These are phyloP conservation scores for Digitonthophagus gazella DNA, from an alignment of 2,888 invertebrate species.

Conservation along the genomic window DNA sequence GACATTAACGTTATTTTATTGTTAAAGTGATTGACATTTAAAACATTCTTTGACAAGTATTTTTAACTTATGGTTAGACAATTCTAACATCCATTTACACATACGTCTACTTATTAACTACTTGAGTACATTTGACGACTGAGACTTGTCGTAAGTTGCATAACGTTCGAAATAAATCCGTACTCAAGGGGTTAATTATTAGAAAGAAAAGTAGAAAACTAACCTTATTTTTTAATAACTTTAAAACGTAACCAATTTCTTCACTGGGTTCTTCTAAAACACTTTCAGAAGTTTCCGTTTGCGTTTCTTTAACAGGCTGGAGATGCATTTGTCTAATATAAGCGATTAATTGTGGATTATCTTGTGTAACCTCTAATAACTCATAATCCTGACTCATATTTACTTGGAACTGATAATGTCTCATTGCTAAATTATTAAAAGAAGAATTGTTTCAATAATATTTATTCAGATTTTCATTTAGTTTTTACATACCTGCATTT, in stretches of 20 bases:
- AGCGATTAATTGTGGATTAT: constrained; percentile 70
- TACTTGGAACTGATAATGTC: constrained; percentile 73
- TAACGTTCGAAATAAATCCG: too few relatives aligned
- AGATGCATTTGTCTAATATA: constrained; percentile 74
- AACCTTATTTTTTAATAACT: constrained; percentile 52
- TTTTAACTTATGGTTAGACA: too few relatives aligned
- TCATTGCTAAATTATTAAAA: constrained; percentile 61
- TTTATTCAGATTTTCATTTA: neutral
- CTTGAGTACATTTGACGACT: too few relatives aligned
- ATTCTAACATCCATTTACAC: too few relatives aligned
- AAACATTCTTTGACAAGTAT: too few relatives aligned
- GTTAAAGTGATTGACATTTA: too few relatives aligned
- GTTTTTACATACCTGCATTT: constrained; percentile 63
- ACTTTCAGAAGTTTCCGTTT: constrained; percentile 48
- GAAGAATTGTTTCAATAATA: too few relatives aligned
- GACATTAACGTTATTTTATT: too few relatives aligned
- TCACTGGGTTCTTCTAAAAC: constrained; percentile 48
- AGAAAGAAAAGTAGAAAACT: constrained; percentile 45
- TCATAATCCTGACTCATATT: constrained; percentile 81
- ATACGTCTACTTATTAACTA: too few relatives aligned
- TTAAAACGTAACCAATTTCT: constrained; percentile 52
- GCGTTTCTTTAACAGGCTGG: constrained; percentile 49
- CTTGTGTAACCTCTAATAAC: constrained; percentile 69
- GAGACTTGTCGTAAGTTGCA: too few relatives aligned
- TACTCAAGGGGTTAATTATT: constrained; percentile 27